These are phyloP conservation scores for Plutella xylostella DNA, from an alignment of 2,888 invertebrate genomes.

Conservation along the genomic window DNA sequence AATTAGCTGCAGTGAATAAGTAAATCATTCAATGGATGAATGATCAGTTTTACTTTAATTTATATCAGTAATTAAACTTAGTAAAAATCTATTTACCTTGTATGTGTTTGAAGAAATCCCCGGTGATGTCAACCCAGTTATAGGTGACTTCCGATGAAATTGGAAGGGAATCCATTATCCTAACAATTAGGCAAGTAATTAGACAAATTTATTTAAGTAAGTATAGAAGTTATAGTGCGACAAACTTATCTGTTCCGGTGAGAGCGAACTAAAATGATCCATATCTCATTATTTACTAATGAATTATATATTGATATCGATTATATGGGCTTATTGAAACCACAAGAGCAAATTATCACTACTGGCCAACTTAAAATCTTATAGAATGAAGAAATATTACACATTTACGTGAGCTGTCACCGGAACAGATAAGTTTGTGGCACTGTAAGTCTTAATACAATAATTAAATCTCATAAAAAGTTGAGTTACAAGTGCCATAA, in stretches of 20 bases:
- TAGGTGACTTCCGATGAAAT: constrained; percentile 59
- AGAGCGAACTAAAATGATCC: not conserved
- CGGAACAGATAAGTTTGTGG: no score
- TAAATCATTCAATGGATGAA: not conserved
- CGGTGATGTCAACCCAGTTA: constrained; percentile 78
- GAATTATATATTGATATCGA: not conserved
- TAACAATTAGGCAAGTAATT: constrained; percentile 19
- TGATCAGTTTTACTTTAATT: not conserved
- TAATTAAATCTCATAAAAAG: not conserved
- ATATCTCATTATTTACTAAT: not conserved
- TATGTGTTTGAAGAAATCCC: constrained; percentile 56
- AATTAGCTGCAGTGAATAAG: not conserved
- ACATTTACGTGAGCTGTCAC: no score
- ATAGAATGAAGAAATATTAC: no score
- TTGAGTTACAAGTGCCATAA: not conserved
- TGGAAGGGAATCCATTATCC: constrained; percentile 54
- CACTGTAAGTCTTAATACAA: no score
- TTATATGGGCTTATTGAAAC: not conserved
- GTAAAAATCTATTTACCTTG: constrained; percentile 37
- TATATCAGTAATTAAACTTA: not conserved
- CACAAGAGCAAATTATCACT: not conserved
- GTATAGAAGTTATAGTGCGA: not conserved
- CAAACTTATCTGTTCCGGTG: constrained; percentile 3
- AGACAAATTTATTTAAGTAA: not conserved
- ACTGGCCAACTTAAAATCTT: no score